A percentile compares a stretch with the other conserved stretches of the same genome.
phyloP scores from a whole-genome alignment of 2,113 vertebrate species.

The Cephalopholis sonnerati region DNA sequence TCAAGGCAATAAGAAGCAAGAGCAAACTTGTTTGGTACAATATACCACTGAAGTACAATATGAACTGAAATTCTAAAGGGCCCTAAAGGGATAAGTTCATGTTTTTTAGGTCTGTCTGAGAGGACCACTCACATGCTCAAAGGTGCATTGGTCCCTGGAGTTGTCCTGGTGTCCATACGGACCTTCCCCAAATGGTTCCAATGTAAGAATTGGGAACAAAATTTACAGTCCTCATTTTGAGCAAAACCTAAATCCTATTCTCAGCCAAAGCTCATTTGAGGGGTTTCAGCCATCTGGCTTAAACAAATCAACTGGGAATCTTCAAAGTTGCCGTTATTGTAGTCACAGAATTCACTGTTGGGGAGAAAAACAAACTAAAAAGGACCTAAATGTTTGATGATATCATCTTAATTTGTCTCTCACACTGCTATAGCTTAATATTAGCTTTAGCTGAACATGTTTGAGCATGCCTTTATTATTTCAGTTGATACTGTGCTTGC shows the following conservation, averaged over 20 bases:
- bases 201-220: not conserved
- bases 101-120: too few species aligned
- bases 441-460: not conserved
- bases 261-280: not conserved
- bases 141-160: not conserved
- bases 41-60: too few species aligned
- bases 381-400: not conserved
- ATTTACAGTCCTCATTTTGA: not conserved
- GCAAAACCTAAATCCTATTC: not conserved
- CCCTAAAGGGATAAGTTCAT: too few species aligned
- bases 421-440: not conserved
- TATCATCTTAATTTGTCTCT: not conserved
- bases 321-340: not conserved
- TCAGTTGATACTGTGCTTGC: not conserved
- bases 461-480: not conserved
- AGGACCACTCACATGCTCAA: too few species aligned
- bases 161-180: not conserved
- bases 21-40: not conserved
- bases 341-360: not conserved
- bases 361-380: not conserved
- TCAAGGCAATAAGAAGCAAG: not conserved
- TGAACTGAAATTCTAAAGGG: too few species aligned
- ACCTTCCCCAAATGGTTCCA: not conserved
- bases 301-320: not conserved
- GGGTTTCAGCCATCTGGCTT: not conserved